Conservation (phyloP, 2,797 vertebrate species). For the Capromys pilorides region DNA sequence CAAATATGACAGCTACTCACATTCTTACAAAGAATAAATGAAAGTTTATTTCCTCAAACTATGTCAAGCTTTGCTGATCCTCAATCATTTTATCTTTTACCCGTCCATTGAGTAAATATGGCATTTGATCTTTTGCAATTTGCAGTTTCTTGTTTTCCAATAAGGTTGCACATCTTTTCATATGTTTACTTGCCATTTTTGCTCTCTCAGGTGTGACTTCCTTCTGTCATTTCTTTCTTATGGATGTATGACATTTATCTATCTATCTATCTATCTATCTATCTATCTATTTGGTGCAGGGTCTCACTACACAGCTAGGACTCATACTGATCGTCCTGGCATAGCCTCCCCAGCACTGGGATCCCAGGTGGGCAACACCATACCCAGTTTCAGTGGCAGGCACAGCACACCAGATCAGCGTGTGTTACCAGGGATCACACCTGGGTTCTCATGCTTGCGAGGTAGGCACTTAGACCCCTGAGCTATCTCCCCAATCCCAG, state of each 20-base stretch:
- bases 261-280: too few relatives aligned
- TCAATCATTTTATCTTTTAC: constrained; percentile 7
- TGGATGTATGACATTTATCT: neutral
- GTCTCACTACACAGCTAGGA: too few relatives aligned
- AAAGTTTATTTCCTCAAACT: neutral
- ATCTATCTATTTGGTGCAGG: too few relatives aligned
- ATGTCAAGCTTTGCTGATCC: neutral
- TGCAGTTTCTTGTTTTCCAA: constrained; percentile 15
- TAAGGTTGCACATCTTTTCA: neutral
- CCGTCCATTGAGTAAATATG: constrained; percentile 22
- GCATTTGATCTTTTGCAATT: neutral
- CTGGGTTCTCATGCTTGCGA: too few relatives aligned
- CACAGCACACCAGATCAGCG: too few relatives aligned
- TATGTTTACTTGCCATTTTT: constrained; percentile 31
- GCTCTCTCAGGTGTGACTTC: neutral
- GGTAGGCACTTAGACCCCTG: too few relatives aligned
- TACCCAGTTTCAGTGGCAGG: too few relatives aligned
- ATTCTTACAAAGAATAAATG: neutral
- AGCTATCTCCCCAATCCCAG: too few relatives aligned
- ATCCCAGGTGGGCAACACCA: too few relatives aligned
- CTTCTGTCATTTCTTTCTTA: neutral
- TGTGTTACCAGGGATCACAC: too few relatives aligned
- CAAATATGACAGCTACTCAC: constrained; percentile 6
- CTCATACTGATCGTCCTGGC: too few relatives aligned
- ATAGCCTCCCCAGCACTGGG: too few relatives aligned